These are phyloP conservation scores for Galeopterus variegatus DNA, from an alignment of 2,113 vertebrate species.

Conservation along the genomic window DNA sequence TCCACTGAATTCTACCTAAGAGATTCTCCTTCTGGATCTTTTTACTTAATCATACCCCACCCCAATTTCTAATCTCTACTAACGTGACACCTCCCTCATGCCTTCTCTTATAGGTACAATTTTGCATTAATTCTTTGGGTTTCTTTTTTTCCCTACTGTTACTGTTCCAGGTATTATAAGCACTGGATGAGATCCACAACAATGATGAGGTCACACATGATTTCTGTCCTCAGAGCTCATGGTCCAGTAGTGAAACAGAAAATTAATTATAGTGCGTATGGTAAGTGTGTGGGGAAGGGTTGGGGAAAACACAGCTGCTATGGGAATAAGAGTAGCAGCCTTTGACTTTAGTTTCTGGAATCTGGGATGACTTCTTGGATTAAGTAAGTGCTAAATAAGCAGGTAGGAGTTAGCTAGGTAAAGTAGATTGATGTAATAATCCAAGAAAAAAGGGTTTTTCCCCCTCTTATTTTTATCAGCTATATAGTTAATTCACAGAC, in stretches of 20 bases:
- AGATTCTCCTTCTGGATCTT: accelerated
- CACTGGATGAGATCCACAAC: not conserved
- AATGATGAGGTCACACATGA: not conserved
- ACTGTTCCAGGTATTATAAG: not conserved
- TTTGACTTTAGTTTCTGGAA: not conserved
- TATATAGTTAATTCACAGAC: not conserved
- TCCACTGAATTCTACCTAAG: not conserved
- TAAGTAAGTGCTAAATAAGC: not conserved
- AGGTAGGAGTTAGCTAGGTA: not conserved
- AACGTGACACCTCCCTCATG: not conserved
- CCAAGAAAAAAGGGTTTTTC: not conserved
- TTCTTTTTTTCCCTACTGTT: not conserved
- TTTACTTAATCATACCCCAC: not conserved
- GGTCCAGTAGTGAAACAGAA: not conserved
- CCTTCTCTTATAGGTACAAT: not conserved
- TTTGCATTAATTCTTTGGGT: not conserved
- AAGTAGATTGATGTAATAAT: not conserved
- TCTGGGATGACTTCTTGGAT: not conserved
- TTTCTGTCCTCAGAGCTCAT: constrained; percentile 1
- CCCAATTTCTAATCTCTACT: not conserved
- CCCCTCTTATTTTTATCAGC: not conserved
- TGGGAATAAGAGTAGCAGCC: not conserved
- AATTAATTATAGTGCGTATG: not conserved
- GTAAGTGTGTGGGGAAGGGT: not conserved
- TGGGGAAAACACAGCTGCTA: not conserved